phyloP scores from a whole-genome alignment of 2,113 vertebrate species.

The Hiodon alosoides region DNA sequence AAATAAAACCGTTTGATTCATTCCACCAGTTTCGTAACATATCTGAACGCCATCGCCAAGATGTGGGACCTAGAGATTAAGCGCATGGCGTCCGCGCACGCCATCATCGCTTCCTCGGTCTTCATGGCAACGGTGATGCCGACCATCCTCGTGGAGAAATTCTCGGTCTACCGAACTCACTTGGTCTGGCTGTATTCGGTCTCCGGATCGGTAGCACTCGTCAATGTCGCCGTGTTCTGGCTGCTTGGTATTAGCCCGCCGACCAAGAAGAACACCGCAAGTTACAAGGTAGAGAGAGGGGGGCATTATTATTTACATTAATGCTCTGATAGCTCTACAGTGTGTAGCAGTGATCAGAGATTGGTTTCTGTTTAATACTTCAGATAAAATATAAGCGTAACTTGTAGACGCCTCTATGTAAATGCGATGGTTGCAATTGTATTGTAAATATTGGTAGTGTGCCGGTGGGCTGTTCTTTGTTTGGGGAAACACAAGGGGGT shows the following conservation, averaged over 20 bases:
- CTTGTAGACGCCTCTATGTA: neutral
- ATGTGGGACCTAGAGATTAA: conserved; percentile 82
- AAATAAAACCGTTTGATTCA: neutral
- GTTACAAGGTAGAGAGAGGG: conserved; percentile 72
- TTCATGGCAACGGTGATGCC: conserved; percentile 69
- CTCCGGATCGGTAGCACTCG: conserved; percentile 60
- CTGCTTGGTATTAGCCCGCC: conserved; percentile 69
- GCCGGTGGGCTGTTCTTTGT: neutral
- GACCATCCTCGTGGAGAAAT: conserved; percentile 64
- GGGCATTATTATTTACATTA: neutral
- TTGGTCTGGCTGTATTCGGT: conserved; percentile 78
- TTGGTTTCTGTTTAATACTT: too few species aligned
- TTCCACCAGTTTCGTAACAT: neutral
- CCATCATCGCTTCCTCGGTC: conserved; percentile 64
- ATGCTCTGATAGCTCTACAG: neutral
- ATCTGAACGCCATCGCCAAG: neutral
- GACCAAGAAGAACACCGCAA: conserved; percentile 74
- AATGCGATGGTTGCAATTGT: too few species aligned
- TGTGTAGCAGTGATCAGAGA: too few species aligned
- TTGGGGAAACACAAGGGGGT: neutral
- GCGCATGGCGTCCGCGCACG: conserved; percentile 74
- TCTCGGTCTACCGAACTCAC: conserved; percentile 79
- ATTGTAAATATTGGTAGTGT: too few species aligned
- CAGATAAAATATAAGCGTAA: too few species aligned
- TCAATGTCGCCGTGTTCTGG: conserved; percentile 72